Conservation (phyloP, 2,888 invertebrate genomes). For the Drosophila planitibia region DNA sequence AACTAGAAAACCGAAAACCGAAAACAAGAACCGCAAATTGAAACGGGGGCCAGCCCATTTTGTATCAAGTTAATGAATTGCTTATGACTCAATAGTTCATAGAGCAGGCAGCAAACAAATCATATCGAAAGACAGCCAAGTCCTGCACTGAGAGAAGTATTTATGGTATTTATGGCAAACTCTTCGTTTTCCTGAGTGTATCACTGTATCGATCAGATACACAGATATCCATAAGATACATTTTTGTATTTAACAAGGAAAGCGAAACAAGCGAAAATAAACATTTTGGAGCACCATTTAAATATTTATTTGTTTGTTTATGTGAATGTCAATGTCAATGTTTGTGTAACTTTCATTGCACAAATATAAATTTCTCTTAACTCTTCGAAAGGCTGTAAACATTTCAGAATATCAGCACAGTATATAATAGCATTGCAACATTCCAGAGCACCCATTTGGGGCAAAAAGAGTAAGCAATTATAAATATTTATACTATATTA, state of each 20-base stretch:
- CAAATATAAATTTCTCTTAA: not conserved
- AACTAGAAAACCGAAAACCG: slow-evolving; percentile 13
- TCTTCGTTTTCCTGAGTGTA: not conserved
- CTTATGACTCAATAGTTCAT: slow-evolving; percentile 44
- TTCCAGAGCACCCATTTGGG: not conserved
- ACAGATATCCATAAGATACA: not conserved
- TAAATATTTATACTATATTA: not conserved
- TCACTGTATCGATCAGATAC: not conserved
- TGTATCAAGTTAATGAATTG: slow-evolving; percentile 38
- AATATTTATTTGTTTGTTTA: slow-evolving; percentile 16
- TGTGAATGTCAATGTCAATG: slow-evolving; percentile 19
- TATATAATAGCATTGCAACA: not conserved
- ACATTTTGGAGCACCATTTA: not conserved
- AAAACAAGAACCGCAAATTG: slow-evolving; percentile 42
- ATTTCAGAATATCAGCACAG: not conserved
- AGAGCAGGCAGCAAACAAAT: slow-evolving; percentile 8
- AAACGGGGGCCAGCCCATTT: slow-evolving; percentile 30
- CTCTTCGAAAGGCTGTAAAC: not conserved
- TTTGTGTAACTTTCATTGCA: not conserved
- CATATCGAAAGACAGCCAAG: not conserved
- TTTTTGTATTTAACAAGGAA: not conserved
- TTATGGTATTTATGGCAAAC: not conserved
- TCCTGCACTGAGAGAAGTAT: not conserved
- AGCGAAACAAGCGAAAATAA: not conserved
- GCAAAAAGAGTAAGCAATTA: not conserved